A percentile compares a stretch with the other conserved stretches of the same genome.
These are phyloP conservation scores for Ammospiza nelsoni DNA, from an alignment of 2,113 vertebrate genomes.

Conservation along the genomic window DNA sequence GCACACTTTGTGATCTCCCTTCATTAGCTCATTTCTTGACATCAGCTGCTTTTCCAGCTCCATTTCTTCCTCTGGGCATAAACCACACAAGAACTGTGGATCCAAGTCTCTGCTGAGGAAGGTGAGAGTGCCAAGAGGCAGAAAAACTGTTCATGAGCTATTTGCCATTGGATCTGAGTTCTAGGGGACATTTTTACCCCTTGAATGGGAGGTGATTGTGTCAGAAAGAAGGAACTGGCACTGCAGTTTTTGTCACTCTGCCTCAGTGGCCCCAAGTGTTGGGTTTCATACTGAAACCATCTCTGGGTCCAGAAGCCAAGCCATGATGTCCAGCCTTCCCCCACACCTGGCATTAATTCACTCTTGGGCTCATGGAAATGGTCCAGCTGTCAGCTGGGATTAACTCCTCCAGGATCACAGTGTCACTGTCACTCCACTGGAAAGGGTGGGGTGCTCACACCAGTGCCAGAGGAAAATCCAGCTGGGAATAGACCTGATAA, in stretches of 20 bases:
- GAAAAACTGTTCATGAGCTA: accelerated
- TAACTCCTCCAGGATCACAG: background rate
- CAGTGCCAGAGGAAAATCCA: background rate
- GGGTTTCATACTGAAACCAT: background rate
- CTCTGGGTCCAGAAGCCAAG: background rate
- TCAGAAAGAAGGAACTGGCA: background rate
- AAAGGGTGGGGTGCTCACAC: background rate
- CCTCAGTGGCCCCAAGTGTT: background rate
- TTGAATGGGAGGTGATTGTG: background rate
- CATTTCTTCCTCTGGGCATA: background rate
- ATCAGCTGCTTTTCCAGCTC: constrained; percentile 23
- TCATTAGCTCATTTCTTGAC: constrained; percentile 64
- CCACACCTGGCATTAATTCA: background rate
- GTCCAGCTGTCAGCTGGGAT: background rate
- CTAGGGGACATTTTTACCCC: background rate
- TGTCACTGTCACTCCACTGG: background rate
- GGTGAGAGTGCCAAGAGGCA: background rate
- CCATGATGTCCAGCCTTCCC: background rate
- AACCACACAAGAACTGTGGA: background rate
- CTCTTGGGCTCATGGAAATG: background rate
- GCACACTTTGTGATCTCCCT: constrained; percentile 66
- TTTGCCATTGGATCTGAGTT: background rate
- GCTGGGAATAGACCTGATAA: background rate
- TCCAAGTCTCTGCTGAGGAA: background rate
- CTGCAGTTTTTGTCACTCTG: background rate